Base-by-base conservation (phyloP, 2,888 invertebrate species). In the Ephialtes manifestator region DNA sequence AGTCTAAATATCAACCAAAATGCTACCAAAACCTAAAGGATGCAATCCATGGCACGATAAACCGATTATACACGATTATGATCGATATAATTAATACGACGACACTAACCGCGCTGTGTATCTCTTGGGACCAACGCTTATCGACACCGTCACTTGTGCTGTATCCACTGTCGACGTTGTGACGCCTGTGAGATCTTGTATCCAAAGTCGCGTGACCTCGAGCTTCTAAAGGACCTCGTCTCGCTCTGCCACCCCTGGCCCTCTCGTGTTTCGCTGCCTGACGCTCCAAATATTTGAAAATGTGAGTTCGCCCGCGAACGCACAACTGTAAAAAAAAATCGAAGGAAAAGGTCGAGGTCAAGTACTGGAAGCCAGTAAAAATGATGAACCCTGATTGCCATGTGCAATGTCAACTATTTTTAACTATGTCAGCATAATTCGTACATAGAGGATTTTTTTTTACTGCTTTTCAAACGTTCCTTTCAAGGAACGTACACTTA, bases 281-380 rank as follows among this genome's bases (percentile, higher is more conserved):
- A 92, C 97, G 97, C 94, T 98, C 98, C 89, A 99, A 95, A 95
- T 97, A 98, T 94, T 99, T 99, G 95, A 98, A 98, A 91, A 99
- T 98, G 94, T 99, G 99, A 92, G 98, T 97, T 92, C 98, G 96
- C 90, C 99, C 99, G 94, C 98, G 96, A 94, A 97, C 97, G 95
- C 98, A 99, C 89, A 98, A 95, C 98, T 98, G 94, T 7, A 95
- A 94, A 88, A n/a, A 95, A 94, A 65, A 63, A 70, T 65, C 13
- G 72, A 84, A 67, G 60, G 11, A 55, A 82, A 28, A 35, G 68
- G 70, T 53, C 18, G 51, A 55, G 72, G 67, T 65, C 31, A 75
- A 43, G 53, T 39, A 35, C 18, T 13, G 31, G 24, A 51, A 55
- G 20, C 24, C 67, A 10, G 46, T 46, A 31, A 51, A 39, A 35